Base-by-base conservation (phyloP, 2,888 invertebrate genomes). In the Galerucella pusilla region DNA sequence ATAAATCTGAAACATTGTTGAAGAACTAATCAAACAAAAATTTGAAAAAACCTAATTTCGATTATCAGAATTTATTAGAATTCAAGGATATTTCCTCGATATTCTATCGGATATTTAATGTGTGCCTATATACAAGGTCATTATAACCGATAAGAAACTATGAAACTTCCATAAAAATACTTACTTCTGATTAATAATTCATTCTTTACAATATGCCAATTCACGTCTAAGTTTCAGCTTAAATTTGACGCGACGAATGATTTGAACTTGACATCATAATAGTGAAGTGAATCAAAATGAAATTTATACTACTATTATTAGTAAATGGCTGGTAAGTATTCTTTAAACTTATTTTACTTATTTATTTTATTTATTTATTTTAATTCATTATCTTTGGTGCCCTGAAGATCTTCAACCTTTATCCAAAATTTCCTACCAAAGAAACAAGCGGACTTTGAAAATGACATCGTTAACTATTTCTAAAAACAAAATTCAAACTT, bases 241-340 rank as follows among this genome's bases (percentile, higher is more conserved):
- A 52, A 52, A 52, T 14, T 5, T n/a, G n/a, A 52, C 52, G 4
- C n/a, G 5, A 35, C 35, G 35, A 7, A 0, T 4, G 9, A 16
- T 10, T 57, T 57, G 10, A 3, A 16, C 16, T 9, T 57, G 20
- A 20, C 20, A 16, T n/a, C 7, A 54, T n/a, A 35, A 7, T 54
- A n/a, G 12, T 54, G 54, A 16, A n/a, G n/a, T n/a, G 1, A 16
- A 9, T 20, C 20, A 16, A 57, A 57, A 57, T 57, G 57, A 20
- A 20, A 7, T 7, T 10, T 20, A 16, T 57, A 57, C 2, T 57
- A 20, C 5, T 57, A 9, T 16, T 59, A 20, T 57, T 57, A 16
- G 7, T 16, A 10, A 69, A 59, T 45, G 35, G 2, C 16, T 67
- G 49, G 57, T 60, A 61, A 57, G 59, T 16, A 66, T 57, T 20